These are phyloP conservation scores for Plemyria rubiginata DNA, from an alignment of 2,888 invertebrate species.

Conservation along the genomic window DNA sequence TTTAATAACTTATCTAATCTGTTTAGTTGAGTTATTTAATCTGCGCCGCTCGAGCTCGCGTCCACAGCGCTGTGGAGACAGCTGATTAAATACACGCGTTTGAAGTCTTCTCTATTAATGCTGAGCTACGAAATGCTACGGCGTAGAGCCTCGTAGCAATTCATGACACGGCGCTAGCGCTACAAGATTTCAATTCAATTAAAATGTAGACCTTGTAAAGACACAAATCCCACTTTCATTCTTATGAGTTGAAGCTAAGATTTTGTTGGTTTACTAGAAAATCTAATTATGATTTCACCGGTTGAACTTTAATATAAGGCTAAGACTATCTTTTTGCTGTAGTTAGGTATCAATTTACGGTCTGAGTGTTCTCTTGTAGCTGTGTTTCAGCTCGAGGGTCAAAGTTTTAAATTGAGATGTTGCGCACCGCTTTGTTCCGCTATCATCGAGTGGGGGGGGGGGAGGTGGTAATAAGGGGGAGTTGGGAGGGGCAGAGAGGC, in stretches of 20 bases:
- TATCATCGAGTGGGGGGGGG: slow-evolving; percentile 1
- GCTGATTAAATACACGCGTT: slow-evolving; percentile 1
- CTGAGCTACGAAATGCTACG: neutral
- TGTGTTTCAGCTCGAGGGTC: slow-evolving; percentile 28
- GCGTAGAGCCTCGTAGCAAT: slow-evolving; percentile 1
- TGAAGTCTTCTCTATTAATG: too few species aligned
- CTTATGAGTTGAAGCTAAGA: too few species aligned
- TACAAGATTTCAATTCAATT: neutral
- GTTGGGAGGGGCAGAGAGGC: neutral
- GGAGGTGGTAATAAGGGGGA: neutral
- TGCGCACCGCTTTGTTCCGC: slow-evolving; percentile 21
- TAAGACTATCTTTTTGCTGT: neutral
- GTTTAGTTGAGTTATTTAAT: slow-evolving; percentile 49
- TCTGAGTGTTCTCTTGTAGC: slow-evolving; percentile 9
- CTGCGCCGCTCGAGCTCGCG: slow-evolving; percentile 20
- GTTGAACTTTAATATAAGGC: too few species aligned
- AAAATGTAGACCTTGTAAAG: too few species aligned
- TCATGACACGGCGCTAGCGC: neutral
- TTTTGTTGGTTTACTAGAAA: too few species aligned
- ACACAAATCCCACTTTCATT: too few species aligned
- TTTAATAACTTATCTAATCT: slow-evolving; percentile 49
- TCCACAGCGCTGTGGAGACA: neutral
- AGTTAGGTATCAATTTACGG: neutral
- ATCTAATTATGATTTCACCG: too few species aligned
- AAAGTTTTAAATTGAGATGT: slow-evolving; percentile 42